Base-by-base conservation (phyloP, 1,140 invertebrate species). In the Temnothorax curvispinosus region DNA sequence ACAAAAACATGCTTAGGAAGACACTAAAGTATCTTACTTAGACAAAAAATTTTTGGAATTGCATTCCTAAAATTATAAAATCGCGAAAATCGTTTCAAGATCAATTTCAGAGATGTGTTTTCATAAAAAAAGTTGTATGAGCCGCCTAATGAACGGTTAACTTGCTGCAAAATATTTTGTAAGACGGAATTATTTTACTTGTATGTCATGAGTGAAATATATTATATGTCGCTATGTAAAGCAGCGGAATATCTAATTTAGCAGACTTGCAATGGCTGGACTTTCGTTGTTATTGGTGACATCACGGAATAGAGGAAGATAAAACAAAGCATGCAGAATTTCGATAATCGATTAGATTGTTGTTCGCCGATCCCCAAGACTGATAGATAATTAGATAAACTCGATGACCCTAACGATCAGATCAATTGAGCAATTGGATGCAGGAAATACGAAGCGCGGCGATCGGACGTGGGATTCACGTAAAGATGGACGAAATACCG, bases 1-100 rank as follows among this genome's bases (percentile, higher is more conserved):
- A 75, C 35, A 65, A 65, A 41, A 88, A 54, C 88, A 86, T 88
- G 81, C 87, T 88, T 35, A 52, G 69, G 32, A 58, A 71, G 47
- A 88, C 18, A 62, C 27, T 56, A 7, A 75, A 58, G 56, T 50
- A 32, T 77, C 18, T 27, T 27, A 27, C 27, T 27, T 27, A 13
- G 13, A 54, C n/a, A 15, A 44, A 21, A 4, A 52, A 74, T 35
- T 56, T 44, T 44, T 41, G 38, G 8, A 8, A 58, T 6, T 21
- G 9, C 54, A 75, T 5, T 58, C n/a, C 7, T 15, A 9, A 11
- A 64, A 78, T 44, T 35, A 15, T 18, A 27, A 11, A 65, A 65
- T 52, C 32, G 32, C 13, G 32, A 8, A 4, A 9, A 74, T n/a
- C 1, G 41, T 11, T 21, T 47, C 3, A 1, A 38, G 13, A 32